These are phyloP conservation scores for Oxyscelio sp. DNA, from an alignment of 2,888 invertebrate species.

Conservation along the genomic window DNA sequence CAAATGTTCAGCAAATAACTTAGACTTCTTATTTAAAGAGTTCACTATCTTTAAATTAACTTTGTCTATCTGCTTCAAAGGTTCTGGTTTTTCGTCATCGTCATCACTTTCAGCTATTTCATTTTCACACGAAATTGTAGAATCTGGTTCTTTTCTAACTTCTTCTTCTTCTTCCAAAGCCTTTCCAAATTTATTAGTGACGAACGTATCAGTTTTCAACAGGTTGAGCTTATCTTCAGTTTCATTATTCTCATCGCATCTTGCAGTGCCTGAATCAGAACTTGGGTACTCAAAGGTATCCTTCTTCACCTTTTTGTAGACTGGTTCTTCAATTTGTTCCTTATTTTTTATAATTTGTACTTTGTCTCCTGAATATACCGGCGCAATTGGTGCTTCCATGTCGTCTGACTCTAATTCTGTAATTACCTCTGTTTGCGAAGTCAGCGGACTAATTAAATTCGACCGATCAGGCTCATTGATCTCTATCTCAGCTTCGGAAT, in stretches of 20 bases:
- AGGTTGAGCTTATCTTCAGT: constrained; percentile 19
- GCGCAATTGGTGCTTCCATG: neutral
- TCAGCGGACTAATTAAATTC: constrained; percentile 20
- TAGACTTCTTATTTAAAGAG: neutral
- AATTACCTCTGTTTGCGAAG: constrained; percentile 28
- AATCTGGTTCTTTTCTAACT: neutral
- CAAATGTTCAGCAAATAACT: neutral
- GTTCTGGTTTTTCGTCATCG: neutral
- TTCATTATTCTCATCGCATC: constrained; percentile 40
- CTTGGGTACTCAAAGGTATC: neutral
- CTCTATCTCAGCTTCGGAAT: constrained; percentile 22
- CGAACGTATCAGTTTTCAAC: constrained; percentile 19
- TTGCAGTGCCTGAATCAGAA: neutral
- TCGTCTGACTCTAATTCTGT: constrained; percentile 45
- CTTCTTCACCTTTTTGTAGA: neutral
- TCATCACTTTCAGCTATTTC: neutral
- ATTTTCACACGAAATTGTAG: neutral
- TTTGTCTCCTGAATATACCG: neutral
- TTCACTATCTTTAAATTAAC: neutral
- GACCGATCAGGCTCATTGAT: constrained; percentile 21
- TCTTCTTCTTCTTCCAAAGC: constrained; percentile 5
- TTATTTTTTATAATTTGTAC: neutral
- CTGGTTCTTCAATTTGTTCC: neutral
- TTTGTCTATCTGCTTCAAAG: neutral
- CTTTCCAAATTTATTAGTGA: constrained; percentile 9